These are phyloP conservation scores for Enteromius thamalakanensis DNA, from an alignment of 2,797 vertebrate genomes.

Conservation along the genomic window DNA sequence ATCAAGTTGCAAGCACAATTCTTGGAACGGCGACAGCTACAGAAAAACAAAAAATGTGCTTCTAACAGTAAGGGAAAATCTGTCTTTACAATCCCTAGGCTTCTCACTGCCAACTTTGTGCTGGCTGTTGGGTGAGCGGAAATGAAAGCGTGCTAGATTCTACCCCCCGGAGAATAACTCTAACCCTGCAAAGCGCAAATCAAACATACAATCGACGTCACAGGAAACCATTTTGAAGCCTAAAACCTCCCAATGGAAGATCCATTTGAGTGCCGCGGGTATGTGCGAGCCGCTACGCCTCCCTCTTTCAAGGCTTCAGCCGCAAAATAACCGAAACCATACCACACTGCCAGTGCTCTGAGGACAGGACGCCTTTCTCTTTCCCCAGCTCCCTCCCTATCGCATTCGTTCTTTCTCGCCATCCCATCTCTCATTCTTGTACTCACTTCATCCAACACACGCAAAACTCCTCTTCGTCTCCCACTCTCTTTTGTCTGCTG, in stretches of 20 bases:
- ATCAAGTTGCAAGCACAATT: conserved; percentile 75
- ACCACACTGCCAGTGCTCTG: conserved; percentile 76
- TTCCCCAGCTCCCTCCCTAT: conserved; percentile 49
- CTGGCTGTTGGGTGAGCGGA: conserved; percentile 84
- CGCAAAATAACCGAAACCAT: conserved; percentile 80
- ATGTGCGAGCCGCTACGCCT: conserved; percentile 72
- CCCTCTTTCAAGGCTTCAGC: conserved; percentile 76
- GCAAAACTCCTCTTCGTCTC: conserved; percentile 20
- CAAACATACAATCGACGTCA: conserved; percentile 87
- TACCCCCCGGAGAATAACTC: conserved; percentile 83
- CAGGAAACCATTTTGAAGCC: conserved; percentile 87
- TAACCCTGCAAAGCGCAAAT: conserved; percentile 86
- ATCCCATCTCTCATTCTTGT: conserved; percentile 24
- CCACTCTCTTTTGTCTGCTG: conserved; percentile 42
- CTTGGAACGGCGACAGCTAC: conserved; percentile 75
- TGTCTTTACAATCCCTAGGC: conserved; percentile 80
- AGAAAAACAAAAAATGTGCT: conserved; percentile 71
- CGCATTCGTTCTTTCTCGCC: conserved; percentile 60
- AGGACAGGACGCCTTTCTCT: conserved; percentile 73
- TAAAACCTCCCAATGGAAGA: conserved; percentile 85
- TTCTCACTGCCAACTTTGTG: conserved; percentile 80
- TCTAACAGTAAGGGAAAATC: conserved; percentile 77
- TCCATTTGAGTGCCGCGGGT: conserved; percentile 82
- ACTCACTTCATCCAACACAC: conserved; percentile 6
- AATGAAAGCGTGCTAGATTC: conserved; percentile 86